Conservation (phyloP, 2,113 vertebrate genomes). For the Electrona antarctica region DNA sequence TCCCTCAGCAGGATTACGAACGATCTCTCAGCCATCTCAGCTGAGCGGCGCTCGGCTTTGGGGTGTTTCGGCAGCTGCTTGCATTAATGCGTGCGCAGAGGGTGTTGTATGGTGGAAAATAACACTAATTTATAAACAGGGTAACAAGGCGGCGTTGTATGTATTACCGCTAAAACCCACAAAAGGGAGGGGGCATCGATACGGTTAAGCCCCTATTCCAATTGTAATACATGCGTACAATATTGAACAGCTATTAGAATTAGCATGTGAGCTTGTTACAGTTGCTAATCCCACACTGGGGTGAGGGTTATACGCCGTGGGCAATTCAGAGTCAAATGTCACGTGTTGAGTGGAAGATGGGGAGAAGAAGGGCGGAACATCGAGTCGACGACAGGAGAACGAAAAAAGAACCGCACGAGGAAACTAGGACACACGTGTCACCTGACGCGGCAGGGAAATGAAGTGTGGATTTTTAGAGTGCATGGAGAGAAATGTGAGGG, state of each 20-base stretch:
- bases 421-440: not conserved
- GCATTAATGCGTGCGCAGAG: constrained; percentile 68
- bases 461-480: not conserved
- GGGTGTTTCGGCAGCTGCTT: constrained; percentile 51
- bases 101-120: constrained; percentile 39
- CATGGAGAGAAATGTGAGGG: not conserved
- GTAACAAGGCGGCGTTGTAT: constrained; percentile 77
- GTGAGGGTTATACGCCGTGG: constrained; percentile 22
- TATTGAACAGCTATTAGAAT: constrained; percentile 67
- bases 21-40: constrained; percentile 72
- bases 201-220: constrained; percentile 26
- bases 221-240: constrained; percentile 53
- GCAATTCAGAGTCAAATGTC: constrained; percentile 66
- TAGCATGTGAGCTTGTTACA: constrained; percentile 59
- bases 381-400: no score
- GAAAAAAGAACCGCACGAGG: not conserved
- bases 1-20: constrained; percentile 77
- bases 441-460: not conserved
- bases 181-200: no score
- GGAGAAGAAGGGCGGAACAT: constrained; percentile 7
- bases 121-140: constrained; percentile 67
- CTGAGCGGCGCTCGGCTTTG: constrained; percentile 53
- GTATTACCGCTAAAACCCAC: constrained; percentile 53
- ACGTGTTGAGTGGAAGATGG: constrained; percentile 35
- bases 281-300: constrained; percentile 56